Percentiles rank a stretch among this genome's conserved stretches.
These are phyloP conservation scores for Coptodon rendalli DNA, from an alignment of 2,113 vertebrate species.

Conservation along the genomic window DNA sequence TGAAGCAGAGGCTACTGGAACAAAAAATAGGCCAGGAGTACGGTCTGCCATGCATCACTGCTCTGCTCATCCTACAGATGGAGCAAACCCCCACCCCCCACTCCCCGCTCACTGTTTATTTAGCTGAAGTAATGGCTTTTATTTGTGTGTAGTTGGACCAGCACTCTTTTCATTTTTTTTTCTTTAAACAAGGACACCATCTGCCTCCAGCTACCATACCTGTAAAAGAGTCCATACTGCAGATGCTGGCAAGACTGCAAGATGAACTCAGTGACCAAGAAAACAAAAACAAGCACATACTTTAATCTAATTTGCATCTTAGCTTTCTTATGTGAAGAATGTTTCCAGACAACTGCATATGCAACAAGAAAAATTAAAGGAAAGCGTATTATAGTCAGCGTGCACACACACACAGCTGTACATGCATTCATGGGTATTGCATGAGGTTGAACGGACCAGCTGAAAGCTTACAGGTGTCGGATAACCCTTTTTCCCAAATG, in stretches of 20 bases:
- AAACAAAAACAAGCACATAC: background rate
- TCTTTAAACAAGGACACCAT: conserved; percentile 40
- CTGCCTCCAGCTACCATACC: conserved; percentile 29
- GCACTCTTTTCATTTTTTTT: conserved; percentile 3
- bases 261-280: background rate
- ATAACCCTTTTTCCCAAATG: conserved; percentile 24
- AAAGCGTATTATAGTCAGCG: background rate
- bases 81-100: background rate
- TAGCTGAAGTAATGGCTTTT: conserved; percentile 49
- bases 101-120: conserved; percentile 38
- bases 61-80: conserved; percentile 21
- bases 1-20: background rate
- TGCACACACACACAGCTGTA: background rate
- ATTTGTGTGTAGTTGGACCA: conserved; percentile 21
- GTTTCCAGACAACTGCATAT: background rate
- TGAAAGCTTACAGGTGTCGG: conserved; percentile 41
- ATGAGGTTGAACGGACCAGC: conserved; percentile 9
- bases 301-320: background rate
- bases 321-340: background rate
- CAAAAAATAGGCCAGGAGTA: conserved; percentile 22
- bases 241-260: background rate
- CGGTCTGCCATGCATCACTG: conserved; percentile 13
- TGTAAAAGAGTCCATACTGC: background rate
- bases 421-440: conserved; percentile 21
- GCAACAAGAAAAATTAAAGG: background rate